Conservation (phyloP, 2,797 vertebrate species). For the Macropus fuliginosus region DNA sequence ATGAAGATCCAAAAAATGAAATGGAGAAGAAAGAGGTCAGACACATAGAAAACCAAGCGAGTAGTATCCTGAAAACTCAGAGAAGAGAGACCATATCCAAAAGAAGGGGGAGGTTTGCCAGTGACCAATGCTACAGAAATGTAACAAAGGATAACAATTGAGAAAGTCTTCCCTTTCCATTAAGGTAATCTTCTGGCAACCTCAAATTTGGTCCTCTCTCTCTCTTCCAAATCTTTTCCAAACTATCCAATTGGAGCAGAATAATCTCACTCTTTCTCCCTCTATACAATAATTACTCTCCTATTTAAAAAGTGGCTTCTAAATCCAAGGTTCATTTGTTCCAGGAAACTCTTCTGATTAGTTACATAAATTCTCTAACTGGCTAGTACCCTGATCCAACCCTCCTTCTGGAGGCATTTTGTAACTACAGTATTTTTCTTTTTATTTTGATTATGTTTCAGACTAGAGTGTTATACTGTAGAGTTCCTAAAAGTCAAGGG, state of each 20-base stretch:
- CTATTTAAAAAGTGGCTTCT: background rate
- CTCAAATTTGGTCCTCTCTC: background rate
- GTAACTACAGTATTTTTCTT: background rate
- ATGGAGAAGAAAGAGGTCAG: background rate
- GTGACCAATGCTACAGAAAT: background rate
- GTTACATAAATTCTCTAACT: background rate
- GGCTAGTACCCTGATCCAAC: fast-evolving
- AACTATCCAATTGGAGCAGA: background rate
- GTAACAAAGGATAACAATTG: background rate
- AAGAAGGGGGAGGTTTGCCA: background rate
- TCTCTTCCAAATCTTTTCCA: background rate
- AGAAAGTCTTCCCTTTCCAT: background rate
- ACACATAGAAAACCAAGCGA: background rate
- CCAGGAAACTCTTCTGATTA: background rate
- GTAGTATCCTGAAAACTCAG: background rate
- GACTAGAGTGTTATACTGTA: background rate
- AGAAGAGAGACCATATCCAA: background rate
- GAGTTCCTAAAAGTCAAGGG: background rate
- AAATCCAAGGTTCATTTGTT: background rate
- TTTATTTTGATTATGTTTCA: background rate
- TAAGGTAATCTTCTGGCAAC: background rate
- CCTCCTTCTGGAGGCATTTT: background rate
- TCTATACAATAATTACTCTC: background rate
- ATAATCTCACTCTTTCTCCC: background rate
- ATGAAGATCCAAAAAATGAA: background rate